A percentile compares a stretch with the other conserved stretches of the same genome.
Evolutionary conservation across 2,113 vertebrate genomes (phyloP).

Genomic region (Platysteira castanea): DNA sequence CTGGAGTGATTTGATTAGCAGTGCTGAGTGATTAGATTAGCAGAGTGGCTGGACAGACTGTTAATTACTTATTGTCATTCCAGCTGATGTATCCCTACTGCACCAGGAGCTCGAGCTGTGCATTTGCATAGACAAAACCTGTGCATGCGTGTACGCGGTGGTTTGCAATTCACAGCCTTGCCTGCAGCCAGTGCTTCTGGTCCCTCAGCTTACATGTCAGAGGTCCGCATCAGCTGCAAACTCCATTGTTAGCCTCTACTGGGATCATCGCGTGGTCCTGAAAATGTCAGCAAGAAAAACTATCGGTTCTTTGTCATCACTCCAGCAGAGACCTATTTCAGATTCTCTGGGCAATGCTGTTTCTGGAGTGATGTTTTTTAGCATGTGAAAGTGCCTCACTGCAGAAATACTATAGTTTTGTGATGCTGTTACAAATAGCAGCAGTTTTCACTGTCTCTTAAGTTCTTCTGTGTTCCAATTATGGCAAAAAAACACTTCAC

Average conservation of each 20-base stretch:
- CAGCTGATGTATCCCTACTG: neutral
- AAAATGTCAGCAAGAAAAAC: neutral
- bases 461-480: neutral
- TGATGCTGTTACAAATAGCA: neutral
- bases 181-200: neutral
- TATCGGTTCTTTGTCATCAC: neutral
- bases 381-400: neutral
- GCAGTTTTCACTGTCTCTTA: neutral
- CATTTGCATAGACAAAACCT: neutral
- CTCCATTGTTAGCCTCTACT: neutral
- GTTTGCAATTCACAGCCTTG: neutral
- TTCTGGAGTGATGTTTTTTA: neutral
- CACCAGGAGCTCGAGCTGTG: neutral
- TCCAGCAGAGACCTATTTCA: neutral
- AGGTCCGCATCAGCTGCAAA: neutral
- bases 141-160: neutral
- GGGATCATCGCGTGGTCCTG: neutral
- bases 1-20: slow-evolving; percentile 43
- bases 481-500: neutral
- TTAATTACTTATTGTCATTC: slow-evolving; percentile 32
- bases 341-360: neutral
- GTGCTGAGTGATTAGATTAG: slow-evolving; percentile 43
- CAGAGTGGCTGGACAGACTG: neutral
- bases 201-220: neutral
- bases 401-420: neutral